These are phyloP conservation scores for Poeciliopsis gracilis DNA, from an alignment of 2,797 vertebrate genomes.

Conservation along the genomic window DNA sequence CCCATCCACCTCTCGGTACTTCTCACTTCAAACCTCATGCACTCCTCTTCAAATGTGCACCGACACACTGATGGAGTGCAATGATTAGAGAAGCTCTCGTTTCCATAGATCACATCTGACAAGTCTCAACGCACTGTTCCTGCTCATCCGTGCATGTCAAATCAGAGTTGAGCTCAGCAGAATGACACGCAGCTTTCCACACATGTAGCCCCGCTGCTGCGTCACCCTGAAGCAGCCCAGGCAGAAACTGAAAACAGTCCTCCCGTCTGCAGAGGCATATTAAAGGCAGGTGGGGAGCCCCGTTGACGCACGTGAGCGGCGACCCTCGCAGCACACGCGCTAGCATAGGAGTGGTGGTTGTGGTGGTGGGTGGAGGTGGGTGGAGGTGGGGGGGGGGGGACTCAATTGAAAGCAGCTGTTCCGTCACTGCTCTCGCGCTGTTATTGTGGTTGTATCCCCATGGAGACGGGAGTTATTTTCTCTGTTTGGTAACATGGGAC, in stretches of 20 bases:
- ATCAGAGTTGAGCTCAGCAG: constrained; percentile 17
- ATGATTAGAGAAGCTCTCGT: constrained; percentile 9
- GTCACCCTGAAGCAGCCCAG: constrained; percentile 30
- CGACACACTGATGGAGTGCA: not conserved
- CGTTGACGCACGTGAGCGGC: constrained; percentile 64
- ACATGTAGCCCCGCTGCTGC: constrained; percentile 24
- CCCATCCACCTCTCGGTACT: not conserved
- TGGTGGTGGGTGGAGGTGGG: too few relatives aligned
- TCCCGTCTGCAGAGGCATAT: constrained; percentile 62
- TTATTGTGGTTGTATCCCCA: constrained; percentile 80
- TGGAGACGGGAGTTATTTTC: constrained; percentile 77
- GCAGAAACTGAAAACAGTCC: constrained; percentile 41
- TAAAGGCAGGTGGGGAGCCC: constrained; percentile 70
- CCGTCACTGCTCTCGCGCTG: constrained; percentile 70
- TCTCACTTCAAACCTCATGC: not conserved
- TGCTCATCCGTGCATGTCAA: constrained; percentile 27
- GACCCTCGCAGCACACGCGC: constrained; percentile 32
- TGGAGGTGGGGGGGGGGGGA: constrained; percentile 13
- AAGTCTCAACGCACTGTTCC: constrained; percentile 3
- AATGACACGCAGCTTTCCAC: constrained; percentile 20
- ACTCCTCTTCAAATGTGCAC: constrained; percentile 3
- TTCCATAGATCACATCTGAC: constrained; percentile 27
- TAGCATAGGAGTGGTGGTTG: constrained; percentile 29
- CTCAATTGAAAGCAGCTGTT: constrained; percentile 86
- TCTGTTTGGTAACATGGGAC: constrained; percentile 71